Conservation (phyloP, 2,113 vertebrate genomes). For the Cyprinodon tularosa region DNA sequence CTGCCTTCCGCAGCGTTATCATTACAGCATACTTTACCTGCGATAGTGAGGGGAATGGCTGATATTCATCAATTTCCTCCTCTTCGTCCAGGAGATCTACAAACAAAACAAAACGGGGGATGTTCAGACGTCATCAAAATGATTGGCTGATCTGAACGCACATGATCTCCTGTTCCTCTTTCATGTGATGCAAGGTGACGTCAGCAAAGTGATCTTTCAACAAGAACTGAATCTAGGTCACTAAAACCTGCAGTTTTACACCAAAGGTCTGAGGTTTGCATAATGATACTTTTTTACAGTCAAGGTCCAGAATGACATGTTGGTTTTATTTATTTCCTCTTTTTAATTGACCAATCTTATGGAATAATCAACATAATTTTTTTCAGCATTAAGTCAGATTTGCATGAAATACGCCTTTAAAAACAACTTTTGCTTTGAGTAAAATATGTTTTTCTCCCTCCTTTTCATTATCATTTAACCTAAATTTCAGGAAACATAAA, state of each 20-base stretch:
- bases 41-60: slow-evolving; percentile 95
- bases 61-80: slow-evolving; percentile 90
- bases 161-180: not conserved
- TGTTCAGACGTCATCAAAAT: not conserved
- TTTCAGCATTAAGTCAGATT: no score
- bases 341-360: not conserved
- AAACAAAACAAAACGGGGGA: slow-evolving; percentile 29
- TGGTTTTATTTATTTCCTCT: not conserved
- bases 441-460: no score
- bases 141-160: not conserved
- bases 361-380: no score
- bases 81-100: slow-evolving; percentile 86
- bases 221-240: not conserved
- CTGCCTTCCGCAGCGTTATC: not conserved
- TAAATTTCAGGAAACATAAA: no score
- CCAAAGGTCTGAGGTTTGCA: not conserved
- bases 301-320: no score
- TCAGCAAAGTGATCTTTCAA: not conserved
- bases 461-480: no score
- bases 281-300: not conserved
- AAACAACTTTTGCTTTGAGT: no score
- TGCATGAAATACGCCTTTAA: no score
- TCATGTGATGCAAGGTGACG: not conserved
- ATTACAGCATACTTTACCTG: slow-evolving; percentile 75
- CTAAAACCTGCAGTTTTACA: not conserved